Conservation (phyloP, 1,140 invertebrate genomes). For the Drosophila repletoides region DNA sequence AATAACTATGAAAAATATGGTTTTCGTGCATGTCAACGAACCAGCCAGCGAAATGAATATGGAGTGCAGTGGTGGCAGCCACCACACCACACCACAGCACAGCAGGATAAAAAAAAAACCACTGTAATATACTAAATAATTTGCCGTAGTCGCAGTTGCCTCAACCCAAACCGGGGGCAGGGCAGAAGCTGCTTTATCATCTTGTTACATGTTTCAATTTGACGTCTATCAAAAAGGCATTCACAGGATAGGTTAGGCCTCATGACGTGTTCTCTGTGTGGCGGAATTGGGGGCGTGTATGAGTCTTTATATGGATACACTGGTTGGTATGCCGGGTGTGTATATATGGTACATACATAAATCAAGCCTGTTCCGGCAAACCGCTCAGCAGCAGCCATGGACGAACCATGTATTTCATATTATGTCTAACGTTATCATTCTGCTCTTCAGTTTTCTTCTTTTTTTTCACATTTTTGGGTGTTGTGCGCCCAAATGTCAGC, state of each 20-base stretch:
- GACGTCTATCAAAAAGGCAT: slow-evolving; percentile 70
- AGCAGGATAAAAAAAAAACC: slow-evolving; percentile 23
- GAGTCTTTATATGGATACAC: slow-evolving; percentile 9
- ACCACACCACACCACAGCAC: background rate
- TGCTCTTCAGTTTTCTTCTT: slow-evolving; percentile 7
- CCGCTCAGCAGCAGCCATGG: background rate
- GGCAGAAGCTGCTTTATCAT: slow-evolving; percentile 63
- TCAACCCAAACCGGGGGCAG: background rate
- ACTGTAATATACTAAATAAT: slow-evolving; percentile 73
- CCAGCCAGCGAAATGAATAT: slow-evolving; percentile 70
- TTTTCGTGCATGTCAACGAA: slow-evolving; percentile 70
- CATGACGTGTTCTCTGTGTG: background rate
- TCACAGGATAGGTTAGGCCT: slow-evolving; percentile 32
- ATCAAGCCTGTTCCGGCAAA: slow-evolving; percentile 62
- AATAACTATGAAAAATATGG: slow-evolving; percentile 45
- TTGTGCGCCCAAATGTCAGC: slow-evolving; percentile 68
- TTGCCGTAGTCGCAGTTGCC: slow-evolving; percentile 48
- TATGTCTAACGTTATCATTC: slow-evolving; percentile 60
- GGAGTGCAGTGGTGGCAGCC: slow-evolving; percentile 60
- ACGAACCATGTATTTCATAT: slow-evolving; percentile 40
- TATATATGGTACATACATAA: slow-evolving; percentile 59
- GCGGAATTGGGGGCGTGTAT: background rate
- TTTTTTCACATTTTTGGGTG: slow-evolving; percentile 9
- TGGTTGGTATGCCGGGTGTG: slow-evolving; percentile 11
- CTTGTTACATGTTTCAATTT: slow-evolving; percentile 76